phyloP scores from a whole-genome alignment of 2,113 vertebrate species.

The Cairina moschata region DNA sequence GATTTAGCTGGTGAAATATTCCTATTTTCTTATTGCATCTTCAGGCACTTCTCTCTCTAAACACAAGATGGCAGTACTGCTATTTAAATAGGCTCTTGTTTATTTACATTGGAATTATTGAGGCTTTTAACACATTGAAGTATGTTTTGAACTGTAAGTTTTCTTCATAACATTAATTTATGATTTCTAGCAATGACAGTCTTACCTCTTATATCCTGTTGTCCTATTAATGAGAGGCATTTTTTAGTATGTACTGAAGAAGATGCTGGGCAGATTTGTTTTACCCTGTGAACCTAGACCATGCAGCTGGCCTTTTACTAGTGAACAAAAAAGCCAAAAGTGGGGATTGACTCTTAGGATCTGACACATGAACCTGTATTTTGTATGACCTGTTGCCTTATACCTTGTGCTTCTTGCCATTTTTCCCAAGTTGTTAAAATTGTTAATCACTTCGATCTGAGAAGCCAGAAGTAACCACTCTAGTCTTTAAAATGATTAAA shows the following conservation, averaged over 20 bases:
- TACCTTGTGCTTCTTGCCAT: background rate
- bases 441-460: background rate
- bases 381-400: background rate
- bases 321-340: background rate
- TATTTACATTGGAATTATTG: background rate
- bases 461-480: background rate
- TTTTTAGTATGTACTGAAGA: background rate
- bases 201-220: background rate
- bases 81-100: background rate
- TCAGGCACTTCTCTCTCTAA: background rate
- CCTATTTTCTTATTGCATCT: background rate
- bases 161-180: background rate
- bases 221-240: background rate
- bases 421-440: background rate
- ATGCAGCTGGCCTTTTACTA: background rate
- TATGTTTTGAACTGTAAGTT: background rate
- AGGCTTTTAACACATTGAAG: background rate
- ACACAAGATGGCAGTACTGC: conserved; percentile 52
- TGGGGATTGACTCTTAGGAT: background rate
- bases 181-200: background rate
- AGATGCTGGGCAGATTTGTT: background rate
- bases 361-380: background rate
- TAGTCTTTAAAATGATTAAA: background rate
- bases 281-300: background rate
- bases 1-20: background rate